Base-by-base conservation (phyloP, 2,888 invertebrate species). In the Anodontia alba region DNA sequence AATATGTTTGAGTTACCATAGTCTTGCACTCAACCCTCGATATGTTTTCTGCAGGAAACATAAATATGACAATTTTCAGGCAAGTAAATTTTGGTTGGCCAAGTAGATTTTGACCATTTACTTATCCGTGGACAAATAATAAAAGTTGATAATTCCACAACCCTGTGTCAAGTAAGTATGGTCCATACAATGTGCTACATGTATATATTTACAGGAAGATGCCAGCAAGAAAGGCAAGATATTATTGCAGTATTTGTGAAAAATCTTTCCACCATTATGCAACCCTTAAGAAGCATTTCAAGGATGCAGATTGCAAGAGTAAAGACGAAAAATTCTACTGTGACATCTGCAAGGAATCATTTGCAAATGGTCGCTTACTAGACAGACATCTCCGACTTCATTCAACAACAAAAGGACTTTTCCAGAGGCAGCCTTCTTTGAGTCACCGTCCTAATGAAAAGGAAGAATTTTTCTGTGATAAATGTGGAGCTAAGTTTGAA, bases 321-420 rank as follows among this genome's bases (percentile, higher is more conserved):
- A n/a, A 31, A 29, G 33, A 20, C 20, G 62, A 62, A 33, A 33
- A 62, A 20, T 62, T 62, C 54, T 54, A 10, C 38, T 76, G 76
- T 66, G 76, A 71, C 23, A 76, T 76, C n/a, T 76, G 76, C 57
- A 57, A 70, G 7, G 42, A 26, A 26, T 8, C 62, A 0, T 76
- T 76, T 49, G n/a, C 43, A 20, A 70, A 70, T 33, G 76, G 71
- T 31, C 51, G 46, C 33, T 36, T 38, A 46, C 62, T 76, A 10
- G 66, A 70, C 23, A 49, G 33, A 23, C 76, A 76, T 46, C 26
- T 76, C 1, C 62, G 62, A 2, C 62, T 31, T 17, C 62, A 62
- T 62, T 33, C 62, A 33, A 62, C 62, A 17, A 17, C 62, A 1
- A 33, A 20, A 33, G 62, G 62, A n/a, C 23, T 33, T 17, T 5